phyloP scores from a whole-genome alignment of 2,888 invertebrate genomes.

The Hedychridium roseum region DNA sequence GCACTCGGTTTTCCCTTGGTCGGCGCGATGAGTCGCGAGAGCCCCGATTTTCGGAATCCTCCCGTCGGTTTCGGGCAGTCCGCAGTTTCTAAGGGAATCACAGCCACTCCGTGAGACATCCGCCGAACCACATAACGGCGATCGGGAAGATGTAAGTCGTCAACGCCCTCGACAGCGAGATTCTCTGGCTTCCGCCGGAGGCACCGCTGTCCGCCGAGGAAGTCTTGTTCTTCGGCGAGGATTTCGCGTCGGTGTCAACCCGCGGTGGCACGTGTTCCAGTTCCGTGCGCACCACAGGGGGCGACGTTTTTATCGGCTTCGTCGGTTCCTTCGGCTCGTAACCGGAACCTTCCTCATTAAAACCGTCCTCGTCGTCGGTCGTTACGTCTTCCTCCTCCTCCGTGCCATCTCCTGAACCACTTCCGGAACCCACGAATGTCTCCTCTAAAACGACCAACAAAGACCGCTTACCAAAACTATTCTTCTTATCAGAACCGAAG shows the following conservation, averaged over 20 bases:
- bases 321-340: slow-evolving; percentile 52
- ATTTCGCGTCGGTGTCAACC: slow-evolving; percentile 43
- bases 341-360: slow-evolving; percentile 61
- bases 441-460: slow-evolving; percentile 66
- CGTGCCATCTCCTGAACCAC: slow-evolving; percentile 75
- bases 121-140: slow-evolving; percentile 86
- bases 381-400: slow-evolving; percentile 63
- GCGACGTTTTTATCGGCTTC: slow-evolving; percentile 48
- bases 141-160: slow-evolving; percentile 82
- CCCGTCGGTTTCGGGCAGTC: too few relatives aligned
- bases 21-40: too few relatives aligned
- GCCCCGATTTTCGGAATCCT: too few relatives aligned
- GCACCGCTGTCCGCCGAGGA: slow-evolving; percentile 59
- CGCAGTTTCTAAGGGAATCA: too few relatives aligned
- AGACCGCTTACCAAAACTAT: too few relatives aligned
- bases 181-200: slow-evolving; percentile 57
- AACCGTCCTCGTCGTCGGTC: slow-evolving; percentile 59
- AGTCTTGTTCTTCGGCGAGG: slow-evolving; percentile 51
- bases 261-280: slow-evolving; percentile 40
- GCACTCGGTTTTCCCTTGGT: too few relatives aligned
- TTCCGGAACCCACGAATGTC: slow-evolving; percentile 72
- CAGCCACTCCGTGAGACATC: slow-evolving; percentile 83
- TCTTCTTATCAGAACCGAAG: neutral
- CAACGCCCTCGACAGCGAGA: slow-evolving; percentile 71
- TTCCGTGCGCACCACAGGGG: slow-evolving; percentile 48